These are phyloP conservation scores for Machaerirhynchus nigripectus DNA, from an alignment of 2,113 vertebrate genomes.

Conservation along the genomic window DNA sequence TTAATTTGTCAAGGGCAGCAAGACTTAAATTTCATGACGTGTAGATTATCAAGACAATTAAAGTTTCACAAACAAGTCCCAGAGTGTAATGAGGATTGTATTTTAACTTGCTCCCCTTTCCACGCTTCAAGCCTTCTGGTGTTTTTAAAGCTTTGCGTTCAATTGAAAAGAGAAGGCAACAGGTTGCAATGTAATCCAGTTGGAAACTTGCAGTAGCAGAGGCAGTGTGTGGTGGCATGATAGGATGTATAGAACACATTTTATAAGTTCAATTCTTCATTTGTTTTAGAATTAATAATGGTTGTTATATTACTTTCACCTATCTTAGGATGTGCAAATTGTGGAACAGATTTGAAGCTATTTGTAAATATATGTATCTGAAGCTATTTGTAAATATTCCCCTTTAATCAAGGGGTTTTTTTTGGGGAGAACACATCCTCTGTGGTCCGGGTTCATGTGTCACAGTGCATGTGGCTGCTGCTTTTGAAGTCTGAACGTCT, in stretches of 20 bases:
- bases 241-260: background rate
- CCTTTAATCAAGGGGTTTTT: background rate
- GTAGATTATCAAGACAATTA: background rate
- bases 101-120: background rate
- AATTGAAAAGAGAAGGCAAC: background rate
- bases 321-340: background rate
- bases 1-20: background rate
- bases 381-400: background rate
- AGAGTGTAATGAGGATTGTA: background rate
- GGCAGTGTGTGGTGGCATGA: background rate
- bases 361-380: background rate
- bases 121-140: background rate
- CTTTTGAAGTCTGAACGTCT: background rate
- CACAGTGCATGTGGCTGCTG: background rate
- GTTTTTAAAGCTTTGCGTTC: background rate
- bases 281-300: background rate
- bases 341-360: background rate
- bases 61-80: background rate
- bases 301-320: background rate
- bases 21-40: background rate
- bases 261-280: background rate
- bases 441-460: background rate
- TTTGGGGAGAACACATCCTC: fast-evolving
- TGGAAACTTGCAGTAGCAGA: background rate
- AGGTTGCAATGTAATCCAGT: background rate